Evolutionary conservation across 2,888 invertebrate species (phyloP).

Genomic region (Temnothorax unifasciatus): DNA sequence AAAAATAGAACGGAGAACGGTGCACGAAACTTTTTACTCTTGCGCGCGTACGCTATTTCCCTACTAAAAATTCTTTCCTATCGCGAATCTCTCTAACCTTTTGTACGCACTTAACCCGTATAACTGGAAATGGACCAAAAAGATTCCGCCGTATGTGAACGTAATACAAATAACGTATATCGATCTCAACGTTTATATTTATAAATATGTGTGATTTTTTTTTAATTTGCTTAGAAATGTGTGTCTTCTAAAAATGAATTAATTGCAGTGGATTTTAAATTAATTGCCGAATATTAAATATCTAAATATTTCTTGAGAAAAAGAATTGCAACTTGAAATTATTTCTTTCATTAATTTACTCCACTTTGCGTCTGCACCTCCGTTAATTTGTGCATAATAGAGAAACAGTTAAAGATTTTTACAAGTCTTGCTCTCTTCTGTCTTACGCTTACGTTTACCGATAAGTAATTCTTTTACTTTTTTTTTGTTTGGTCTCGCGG

Average conservation of each 20-base stretch:
- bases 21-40: conserved; percentile 39
- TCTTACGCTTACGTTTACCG: conserved; percentile 36
- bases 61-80: conserved; percentile 47
- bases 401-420: conserved; percentile 37
- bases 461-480: conserved; percentile 32
- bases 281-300: conserved; percentile 6
- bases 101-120: conserved; percentile 50
- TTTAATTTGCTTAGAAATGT: conserved; percentile 13
- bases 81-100: conserved; percentile 47
- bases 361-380: conserved; percentile 10
- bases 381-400: conserved; percentile 35
- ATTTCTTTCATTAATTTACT: conserved; percentile 12
- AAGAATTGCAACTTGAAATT: neutral
- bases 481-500: conserved; percentile 17
- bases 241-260: neutral
- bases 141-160: neutral
- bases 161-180: neutral
- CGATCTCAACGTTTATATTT: neutral
- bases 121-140: conserved; percentile 30
- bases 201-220: neutral
- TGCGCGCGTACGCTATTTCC: conserved; percentile 29
- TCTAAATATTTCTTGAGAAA: neutral
- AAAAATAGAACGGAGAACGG: conserved; percentile 36
- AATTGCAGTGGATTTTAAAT: neutral
- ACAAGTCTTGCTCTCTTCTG: conserved; percentile 52